Evolutionary conservation across 1,140 invertebrate species (phyloP).

Genomic region (Atta cephalotes): DNA sequence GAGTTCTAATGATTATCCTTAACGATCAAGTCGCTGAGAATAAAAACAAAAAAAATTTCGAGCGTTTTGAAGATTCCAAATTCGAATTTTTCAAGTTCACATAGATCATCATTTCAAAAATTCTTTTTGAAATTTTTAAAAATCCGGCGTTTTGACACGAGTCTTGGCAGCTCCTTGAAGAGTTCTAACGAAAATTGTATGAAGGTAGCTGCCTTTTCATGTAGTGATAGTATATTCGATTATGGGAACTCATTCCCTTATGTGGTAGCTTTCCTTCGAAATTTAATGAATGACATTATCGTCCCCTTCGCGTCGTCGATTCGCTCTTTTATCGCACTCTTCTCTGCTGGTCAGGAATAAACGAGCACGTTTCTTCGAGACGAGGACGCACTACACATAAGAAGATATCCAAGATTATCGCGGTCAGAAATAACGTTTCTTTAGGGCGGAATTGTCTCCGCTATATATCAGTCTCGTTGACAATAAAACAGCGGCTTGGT

Average conservation of each 20-base stretch:
- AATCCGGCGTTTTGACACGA: no score
- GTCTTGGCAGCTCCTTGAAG: no score
- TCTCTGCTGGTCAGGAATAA: not conserved
- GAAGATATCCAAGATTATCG: not conserved
- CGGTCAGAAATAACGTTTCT: constrained; percentile 57
- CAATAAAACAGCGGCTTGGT: constrained; percentile 40
- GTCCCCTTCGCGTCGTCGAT: constrained; percentile 12
- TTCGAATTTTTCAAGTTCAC: no score
- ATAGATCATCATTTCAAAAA: no score
- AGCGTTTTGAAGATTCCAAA: no score
- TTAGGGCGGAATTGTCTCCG: constrained; percentile 42
- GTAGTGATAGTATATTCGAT: constrained; percentile 22
- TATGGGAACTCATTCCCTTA: constrained; percentile 42
- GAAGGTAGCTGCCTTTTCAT: not conserved
- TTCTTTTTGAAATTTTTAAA: no score
- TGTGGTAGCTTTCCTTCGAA: constrained; percentile 8
- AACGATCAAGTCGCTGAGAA: no score
- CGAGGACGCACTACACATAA: not conserved
- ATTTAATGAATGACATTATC: constrained; percentile 58
- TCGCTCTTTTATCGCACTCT: constrained; percentile 18
- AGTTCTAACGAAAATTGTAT: not conserved
- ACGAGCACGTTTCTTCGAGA: constrained; percentile 28
- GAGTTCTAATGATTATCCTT: no score
- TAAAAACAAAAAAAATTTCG: no score
- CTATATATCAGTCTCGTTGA: constrained; percentile 43